Base-by-base conservation (phyloP, 2,888 invertebrate species). In the Caenorhabditis sinica region DNA sequence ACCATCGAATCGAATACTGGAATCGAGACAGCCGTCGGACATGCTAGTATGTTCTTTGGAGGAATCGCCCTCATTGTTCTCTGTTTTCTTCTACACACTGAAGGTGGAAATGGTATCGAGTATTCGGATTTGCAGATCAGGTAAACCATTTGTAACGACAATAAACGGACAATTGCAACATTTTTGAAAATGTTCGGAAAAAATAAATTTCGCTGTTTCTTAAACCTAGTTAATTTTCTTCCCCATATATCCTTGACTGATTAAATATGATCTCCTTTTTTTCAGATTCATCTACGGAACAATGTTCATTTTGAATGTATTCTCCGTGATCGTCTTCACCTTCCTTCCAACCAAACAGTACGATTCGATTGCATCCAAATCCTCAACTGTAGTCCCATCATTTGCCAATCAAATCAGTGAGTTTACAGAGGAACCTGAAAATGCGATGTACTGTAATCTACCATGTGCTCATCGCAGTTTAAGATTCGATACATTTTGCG, bases 1-100 rank as follows among this genome's bases (percentile, higher is more conserved):
- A 87, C 87, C n/a, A 86, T 87, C 63, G 86, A 86, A 60, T 87
- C 87, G 17, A 87, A 87, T 72, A 86, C 87, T 36, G 87, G 86
- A 56, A 85, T 87, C 43, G 87, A 87, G 68, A 87, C 87, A 5
- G 87, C 86, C 36, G 84, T 87, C 63, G 86, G 87, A 15, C 87
- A 87, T 60, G 80, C 80, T 25, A 87, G 87, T 60, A 86, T 87
- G 87, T 85, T 87, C 51, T 84, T 86, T 72, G 87, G 87, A n/a
- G 87, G 87, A 58, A 51, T 87, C 17, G 86, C 86, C n/a, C 83
- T 87, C n/a, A 82, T 86, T 43, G 65, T 83, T 13, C 60, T 87
- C 28, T 85, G 75, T 69, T 82, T 74, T 49, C 23, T 77, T 23
- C 61, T 87, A 20, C 80, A 79, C 15, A 75, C 65, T 0, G 58